phyloP scores from a whole-genome alignment of 2,797 vertebrate genomes.

The Gorsachius magnificus region DNA sequence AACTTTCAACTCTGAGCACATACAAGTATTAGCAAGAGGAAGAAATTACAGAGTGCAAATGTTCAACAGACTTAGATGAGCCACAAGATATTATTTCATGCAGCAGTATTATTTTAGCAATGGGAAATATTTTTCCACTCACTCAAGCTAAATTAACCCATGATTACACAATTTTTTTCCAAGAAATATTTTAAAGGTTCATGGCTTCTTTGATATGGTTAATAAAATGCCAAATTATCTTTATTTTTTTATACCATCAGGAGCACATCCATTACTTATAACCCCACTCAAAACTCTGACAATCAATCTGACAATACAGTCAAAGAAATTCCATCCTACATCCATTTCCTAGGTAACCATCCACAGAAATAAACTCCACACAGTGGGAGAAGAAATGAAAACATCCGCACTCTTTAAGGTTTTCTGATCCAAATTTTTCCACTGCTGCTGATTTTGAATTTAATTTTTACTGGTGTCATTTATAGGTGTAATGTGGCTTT shows the following conservation, averaged over 20 bases:
- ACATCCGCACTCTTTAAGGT: background rate
- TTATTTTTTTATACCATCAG: background rate
- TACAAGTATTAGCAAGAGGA: background rate
- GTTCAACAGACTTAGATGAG: background rate
- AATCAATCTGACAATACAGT: background rate
- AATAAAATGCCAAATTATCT: background rate
- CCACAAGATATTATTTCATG: background rate
- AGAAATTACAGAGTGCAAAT: background rate
- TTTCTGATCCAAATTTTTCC: background rate
- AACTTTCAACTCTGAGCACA: background rate
- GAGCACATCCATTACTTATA: background rate
- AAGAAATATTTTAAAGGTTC: background rate
- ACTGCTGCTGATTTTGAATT: background rate
- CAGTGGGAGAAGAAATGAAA: background rate
- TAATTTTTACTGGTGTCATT: background rate
- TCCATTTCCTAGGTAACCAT: constrained; percentile 16
- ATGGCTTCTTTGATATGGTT: background rate
- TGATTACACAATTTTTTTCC: background rate
- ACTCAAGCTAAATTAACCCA: background rate
- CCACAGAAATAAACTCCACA: background rate
- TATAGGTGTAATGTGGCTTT: background rate
- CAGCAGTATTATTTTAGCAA: background rate
- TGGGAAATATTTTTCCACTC: background rate
- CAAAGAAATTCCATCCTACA: background rate
- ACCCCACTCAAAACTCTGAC: background rate